Evolutionary conservation across 2,797 vertebrate genomes (phyloP).

Genomic region (Acanthis flammea): DNA sequence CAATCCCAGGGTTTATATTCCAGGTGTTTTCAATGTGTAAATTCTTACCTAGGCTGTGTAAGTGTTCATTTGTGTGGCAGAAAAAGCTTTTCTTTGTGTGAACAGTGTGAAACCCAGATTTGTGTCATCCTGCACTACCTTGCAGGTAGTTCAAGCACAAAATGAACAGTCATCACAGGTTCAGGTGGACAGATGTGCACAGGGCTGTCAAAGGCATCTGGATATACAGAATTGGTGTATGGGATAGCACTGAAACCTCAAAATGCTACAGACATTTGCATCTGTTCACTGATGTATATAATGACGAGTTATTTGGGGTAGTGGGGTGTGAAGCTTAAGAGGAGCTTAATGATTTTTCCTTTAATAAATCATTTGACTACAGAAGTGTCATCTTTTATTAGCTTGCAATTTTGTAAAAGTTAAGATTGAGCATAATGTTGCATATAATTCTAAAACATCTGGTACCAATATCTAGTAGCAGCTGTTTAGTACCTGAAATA

Average conservation of each 20-base stretch:
- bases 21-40: not conserved
- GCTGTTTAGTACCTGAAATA: conserved; percentile 77
- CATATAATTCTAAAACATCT: conserved; percentile 79
- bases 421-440: conserved; percentile 74
- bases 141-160: not conserved
- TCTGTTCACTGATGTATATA: conserved; percentile 9
- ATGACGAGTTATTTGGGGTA: conserved; percentile 32
- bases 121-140: not conserved
- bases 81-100: not conserved
- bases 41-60: not conserved
- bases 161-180: not conserved
- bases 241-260: not conserved
- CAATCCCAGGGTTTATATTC: not conserved
- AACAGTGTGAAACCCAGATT: not conserved
- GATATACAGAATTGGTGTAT: not conserved
- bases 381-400: conserved; percentile 69
- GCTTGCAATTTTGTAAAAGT: conserved; percentile 66
- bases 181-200: not conserved
- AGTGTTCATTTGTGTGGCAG: not conserved
- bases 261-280: not conserved
- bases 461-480: conserved; percentile 71
- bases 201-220: conserved; percentile 10
- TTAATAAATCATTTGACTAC: conserved; percentile 74
- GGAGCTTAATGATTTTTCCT: conserved; percentile 45
- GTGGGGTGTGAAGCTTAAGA: conserved; percentile 57